A percentile compares a stretch with the other conserved stretches of the same genome.
phyloP scores from a whole-genome alignment of 2,888 invertebrate species.

The Dryadula phaetusa region DNA sequence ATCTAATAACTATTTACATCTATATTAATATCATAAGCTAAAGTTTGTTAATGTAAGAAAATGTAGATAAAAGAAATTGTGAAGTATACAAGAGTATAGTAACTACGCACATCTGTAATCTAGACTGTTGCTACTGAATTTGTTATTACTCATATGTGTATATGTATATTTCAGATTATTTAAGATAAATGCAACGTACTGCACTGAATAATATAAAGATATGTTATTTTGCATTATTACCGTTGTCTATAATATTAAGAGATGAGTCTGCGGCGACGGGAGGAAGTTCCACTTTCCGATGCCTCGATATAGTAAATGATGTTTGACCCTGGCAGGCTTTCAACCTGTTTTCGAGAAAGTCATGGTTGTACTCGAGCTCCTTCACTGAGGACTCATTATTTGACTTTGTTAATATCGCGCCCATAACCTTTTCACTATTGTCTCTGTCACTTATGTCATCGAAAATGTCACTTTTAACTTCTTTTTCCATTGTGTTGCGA shows the following conservation, averaged over 20 bases:
- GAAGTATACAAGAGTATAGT: not conserved
- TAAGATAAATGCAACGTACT: constrained; percentile 3
- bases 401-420: constrained; percentile 66
- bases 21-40: no score
- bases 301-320: constrained; percentile 85
- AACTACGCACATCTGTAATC: constrained; percentile 12
- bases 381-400: constrained; percentile 61
- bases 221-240: constrained; percentile 57
- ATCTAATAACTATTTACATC: no score
- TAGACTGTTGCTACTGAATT: not conserved
- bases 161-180: not conserved
- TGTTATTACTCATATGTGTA: not conserved
- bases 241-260: constrained; percentile 67
- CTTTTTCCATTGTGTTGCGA: constrained; percentile 64
- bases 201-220: constrained; percentile 1
- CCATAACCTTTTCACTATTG: constrained; percentile 78
- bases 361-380: constrained; percentile 72
- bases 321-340: constrained; percentile 75
- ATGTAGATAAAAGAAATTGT: not conserved
- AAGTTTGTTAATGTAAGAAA: not conserved
- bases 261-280: constrained; percentile 72
- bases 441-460: constrained; percentile 71
- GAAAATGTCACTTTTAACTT: constrained; percentile 71
- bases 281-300: constrained; percentile 85
- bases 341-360: constrained; percentile 75